phyloP scores from a whole-genome alignment of 2,797 vertebrate species.

The Catamblyrhynchus diadema region DNA sequence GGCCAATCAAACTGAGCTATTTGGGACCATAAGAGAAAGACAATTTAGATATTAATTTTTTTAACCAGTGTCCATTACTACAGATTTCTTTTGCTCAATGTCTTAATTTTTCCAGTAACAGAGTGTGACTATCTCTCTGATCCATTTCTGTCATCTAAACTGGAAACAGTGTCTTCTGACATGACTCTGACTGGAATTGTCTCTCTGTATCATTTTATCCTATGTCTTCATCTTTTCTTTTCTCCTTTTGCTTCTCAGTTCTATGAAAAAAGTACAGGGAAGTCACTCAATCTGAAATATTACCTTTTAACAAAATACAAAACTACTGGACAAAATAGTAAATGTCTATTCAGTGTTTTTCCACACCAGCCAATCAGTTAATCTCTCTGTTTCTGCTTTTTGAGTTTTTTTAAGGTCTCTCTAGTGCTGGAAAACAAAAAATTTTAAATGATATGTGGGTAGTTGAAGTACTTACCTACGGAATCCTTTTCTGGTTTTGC shows the following conservation, averaged over 20 bases:
- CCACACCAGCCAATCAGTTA: neutral
- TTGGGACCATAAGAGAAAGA: neutral
- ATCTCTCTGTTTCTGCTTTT: neutral
- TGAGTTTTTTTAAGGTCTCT: neutral
- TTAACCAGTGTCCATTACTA: neutral
- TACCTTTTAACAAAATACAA: neutral
- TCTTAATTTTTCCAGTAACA: neutral
- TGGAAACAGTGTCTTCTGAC: neutral
- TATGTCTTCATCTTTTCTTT: neutral
- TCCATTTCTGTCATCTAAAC: neutral
- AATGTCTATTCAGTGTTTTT: neutral
- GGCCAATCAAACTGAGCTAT: neutral
- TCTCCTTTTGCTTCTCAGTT: neutral
- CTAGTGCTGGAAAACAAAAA: neutral
- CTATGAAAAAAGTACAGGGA: neutral
- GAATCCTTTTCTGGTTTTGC: constrained; percentile 51
- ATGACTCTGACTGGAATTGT: neutral
- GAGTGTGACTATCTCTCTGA: neutral
- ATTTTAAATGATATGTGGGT: neutral
- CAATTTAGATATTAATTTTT: neutral
- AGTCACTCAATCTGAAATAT: neutral
- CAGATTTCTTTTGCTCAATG: neutral
- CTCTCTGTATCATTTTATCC: neutral
- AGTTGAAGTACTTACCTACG: constrained; percentile 56
- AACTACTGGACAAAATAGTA: neutral